Evolutionary conservation across 1,140 invertebrate species (phyloP).

Genomic region (Drosophila ficusphila): DNA sequence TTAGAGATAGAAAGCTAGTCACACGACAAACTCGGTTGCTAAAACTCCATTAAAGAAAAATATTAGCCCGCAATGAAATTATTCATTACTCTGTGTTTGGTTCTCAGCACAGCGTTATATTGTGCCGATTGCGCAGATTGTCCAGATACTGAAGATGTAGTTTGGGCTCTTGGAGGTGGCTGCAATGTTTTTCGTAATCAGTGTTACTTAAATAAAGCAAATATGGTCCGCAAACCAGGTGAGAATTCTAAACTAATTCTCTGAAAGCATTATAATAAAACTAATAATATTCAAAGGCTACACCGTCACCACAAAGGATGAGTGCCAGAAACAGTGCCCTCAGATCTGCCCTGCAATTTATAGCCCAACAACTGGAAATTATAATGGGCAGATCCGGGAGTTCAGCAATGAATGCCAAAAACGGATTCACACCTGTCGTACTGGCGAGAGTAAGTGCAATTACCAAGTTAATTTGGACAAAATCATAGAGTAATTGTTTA

Average conservation of each 20-base stretch:
- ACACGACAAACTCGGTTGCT: background rate
- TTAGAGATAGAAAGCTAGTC: background rate
- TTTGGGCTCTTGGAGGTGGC: slow-evolving; percentile 45
- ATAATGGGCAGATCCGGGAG: background rate
- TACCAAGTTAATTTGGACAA: background rate
- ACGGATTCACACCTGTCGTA: slow-evolving; percentile 1
- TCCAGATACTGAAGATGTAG: slow-evolving; percentile 57
- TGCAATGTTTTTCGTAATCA: slow-evolving; percentile 53
- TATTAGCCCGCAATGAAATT: slow-evolving; percentile 25
- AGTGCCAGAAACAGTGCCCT: slow-evolving; percentile 40
- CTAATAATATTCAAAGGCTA: slow-evolving; percentile 7
- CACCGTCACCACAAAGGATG: slow-evolving; percentile 14
- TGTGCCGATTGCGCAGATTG: slow-evolving; percentile 34
- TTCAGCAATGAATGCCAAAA: slow-evolving; percentile 46
- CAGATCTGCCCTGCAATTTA: slow-evolving; percentile 5
- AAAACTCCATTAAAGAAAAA: background rate
- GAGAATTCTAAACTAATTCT: background rate
- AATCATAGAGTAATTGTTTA: background rate
- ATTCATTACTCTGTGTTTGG: background rate
- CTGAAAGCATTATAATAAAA: background rate
- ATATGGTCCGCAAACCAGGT: slow-evolving; percentile 41
- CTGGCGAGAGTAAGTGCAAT: slow-evolving; percentile 25
- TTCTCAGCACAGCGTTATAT: slow-evolving; percentile 16
- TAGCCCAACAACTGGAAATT: slow-evolving; percentile 21
- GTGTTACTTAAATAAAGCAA: slow-evolving; percentile 45